Base-by-base conservation (phyloP, 2,113 vertebrate genomes). In the Alouatta palliata region DNA sequence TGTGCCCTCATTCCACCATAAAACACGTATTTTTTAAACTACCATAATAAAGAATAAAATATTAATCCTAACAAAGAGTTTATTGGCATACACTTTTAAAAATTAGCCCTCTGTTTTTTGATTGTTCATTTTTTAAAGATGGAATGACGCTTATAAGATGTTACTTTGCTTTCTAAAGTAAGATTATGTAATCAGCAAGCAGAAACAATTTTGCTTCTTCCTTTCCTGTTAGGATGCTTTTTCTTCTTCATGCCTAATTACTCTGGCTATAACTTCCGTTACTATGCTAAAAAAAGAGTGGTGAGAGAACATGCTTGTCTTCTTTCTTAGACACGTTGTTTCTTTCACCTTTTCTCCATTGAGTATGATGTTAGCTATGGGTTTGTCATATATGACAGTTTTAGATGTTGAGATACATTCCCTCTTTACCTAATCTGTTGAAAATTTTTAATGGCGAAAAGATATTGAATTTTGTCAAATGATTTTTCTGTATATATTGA, bases 131-230 rank as follows among this genome's bases (percentile, higher is more conserved):
- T 95, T 83, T 86, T 56, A 70, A 85, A 88, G 19, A 17, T 54
- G 21, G 35, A 2, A 37, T 40, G 58, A 77, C 4, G 5, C 7
- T 9, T 79, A 47, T 35, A 79, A 25, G 32, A 32, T 37, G 6
- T 73, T 79, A 76, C 20, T 13, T 94, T 96, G 70, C 30, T 81
- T 88, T 92, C 58, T 82, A 32, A 95, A 76, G 56, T 91, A 90
- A 56, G 16, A 76, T 64, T 6, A 66, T 47, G 32, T 85, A 4
- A 32, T 37, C 35, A 76, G 35, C 6, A 37, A 64, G 43, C 19
- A 40, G 8, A 77, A 21, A 37, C 32, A 52, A 43, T 93, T 92
- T 49, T 2, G n/a, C 9, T 84, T 92, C 21, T 84, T 64, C 6
- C 3, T 75, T 75, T 47, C 17, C 4, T 84, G 61, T 27, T 76